Base-by-base conservation (phyloP, 92 coral and sea anemone species). In the Zoanthus sociatus region DNA sequence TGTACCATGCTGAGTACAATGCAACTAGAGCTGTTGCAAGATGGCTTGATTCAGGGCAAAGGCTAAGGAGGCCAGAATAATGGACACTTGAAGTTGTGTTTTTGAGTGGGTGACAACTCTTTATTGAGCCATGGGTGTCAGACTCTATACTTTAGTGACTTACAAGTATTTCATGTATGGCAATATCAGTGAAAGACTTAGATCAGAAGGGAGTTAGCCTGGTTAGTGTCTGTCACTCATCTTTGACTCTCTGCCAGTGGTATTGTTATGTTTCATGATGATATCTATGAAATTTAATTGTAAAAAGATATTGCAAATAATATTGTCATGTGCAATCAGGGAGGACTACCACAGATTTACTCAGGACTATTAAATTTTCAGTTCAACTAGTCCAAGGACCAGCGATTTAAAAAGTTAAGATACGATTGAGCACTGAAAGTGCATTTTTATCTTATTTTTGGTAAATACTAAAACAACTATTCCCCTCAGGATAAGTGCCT, bases 401-500 rank as follows among this genome's bases (percentile, higher is more conserved):
- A 86, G 88, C 74, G 58, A 85, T 85, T 74, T 85, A 5, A 50
- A 50, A 85, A 85, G 88, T 85, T 85, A 85, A 85, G n/a, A n/a
- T n/a, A n/a, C n/a, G 82, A 82, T 85, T 61, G 82, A 85, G 82
- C 88, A 85, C 88, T 85, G 79, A 37, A n/a, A n/a, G n/a, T n/a
- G n/a, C n/a, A n/a, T n/a, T n/a, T n/a, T n/a, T n/a, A n/a, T n/a
- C n/a, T n/a, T n/a, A n/a, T n/a, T n/a, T n/a, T n/a, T n/a, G n/a
- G n/a, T n/a, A n/a, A n/a, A n/a, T n/a, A n/a, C n/a, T n/a, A n/a
- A n/a, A n/a, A n/a, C n/a, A n/a, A n/a, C n/a, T n/a, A n/a, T n/a
- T n/a, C n/a, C n/a, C n/a, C n/a, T n/a, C n/a, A n/a, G n/a, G n/a
- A n/a, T n/a, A n/a, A n/a, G n/a, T n/a, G n/a, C n/a, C n/a, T n/a